These are phyloP conservation scores for Abramis brama DNA, from an alignment of 2,113 vertebrate genomes.

Conservation along the genomic window DNA sequence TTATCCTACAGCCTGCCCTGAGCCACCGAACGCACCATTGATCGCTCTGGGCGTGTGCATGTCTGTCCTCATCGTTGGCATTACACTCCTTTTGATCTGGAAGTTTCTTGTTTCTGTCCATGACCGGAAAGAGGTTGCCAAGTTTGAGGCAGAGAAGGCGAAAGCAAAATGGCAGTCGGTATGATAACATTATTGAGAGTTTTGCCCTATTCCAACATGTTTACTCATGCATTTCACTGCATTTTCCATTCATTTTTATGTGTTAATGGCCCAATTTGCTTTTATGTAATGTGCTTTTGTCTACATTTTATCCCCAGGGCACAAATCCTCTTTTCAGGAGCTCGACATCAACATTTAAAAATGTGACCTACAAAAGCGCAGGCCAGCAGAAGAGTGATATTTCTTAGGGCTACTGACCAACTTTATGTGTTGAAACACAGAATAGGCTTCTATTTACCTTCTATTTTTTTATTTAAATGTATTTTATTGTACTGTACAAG, in stretches of 20 bases:
- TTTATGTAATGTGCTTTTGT: neutral
- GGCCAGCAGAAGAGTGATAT: slow-evolving; percentile 77
- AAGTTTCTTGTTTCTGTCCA: slow-evolving; percentile 93
- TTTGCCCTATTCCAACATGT: neutral
- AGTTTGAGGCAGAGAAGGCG: slow-evolving; percentile 92
- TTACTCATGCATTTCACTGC: neutral
- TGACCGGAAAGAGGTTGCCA: slow-evolving; percentile 95
- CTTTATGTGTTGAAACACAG: slow-evolving; percentile 9
- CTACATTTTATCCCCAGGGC: slow-evolving; percentile 72
- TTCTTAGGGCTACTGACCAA: slow-evolving; percentile 66
- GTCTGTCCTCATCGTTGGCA: slow-evolving; percentile 89
- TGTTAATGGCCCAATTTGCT: neutral
- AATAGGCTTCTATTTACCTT: slow-evolving; percentile 62
- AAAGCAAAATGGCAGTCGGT: slow-evolving; percentile 97
- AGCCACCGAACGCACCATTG: slow-evolving; percentile 86
- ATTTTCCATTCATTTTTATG: neutral
- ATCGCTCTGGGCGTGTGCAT: slow-evolving; percentile 91
- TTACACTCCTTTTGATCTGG: slow-evolving; percentile 89
- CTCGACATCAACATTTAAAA: slow-evolving; percentile 96
- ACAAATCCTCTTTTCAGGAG: slow-evolving; percentile 95
- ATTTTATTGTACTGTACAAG: slow-evolving; percentile 39
- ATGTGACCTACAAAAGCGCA: slow-evolving; percentile 89
- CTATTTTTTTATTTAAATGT: neutral
- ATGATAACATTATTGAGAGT: slow-evolving; percentile 55
- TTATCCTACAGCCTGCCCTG: slow-evolving; percentile 82